Evolutionary conservation across 2,113 vertebrate species (phyloP).

Genomic region (Syngnathus scovelli): DNA sequence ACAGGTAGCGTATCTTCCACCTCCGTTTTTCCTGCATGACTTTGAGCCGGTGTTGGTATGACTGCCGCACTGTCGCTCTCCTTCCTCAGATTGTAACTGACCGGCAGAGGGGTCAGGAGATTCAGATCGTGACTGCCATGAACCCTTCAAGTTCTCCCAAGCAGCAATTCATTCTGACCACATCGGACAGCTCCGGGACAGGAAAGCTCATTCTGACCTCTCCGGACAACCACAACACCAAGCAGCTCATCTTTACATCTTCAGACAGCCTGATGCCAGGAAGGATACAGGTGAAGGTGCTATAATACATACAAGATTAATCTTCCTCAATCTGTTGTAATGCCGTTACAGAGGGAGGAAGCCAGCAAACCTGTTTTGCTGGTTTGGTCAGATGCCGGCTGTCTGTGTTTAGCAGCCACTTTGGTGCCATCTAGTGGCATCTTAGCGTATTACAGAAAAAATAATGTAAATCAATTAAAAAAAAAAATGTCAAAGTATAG

Average conservation of each 20-base stretch:
- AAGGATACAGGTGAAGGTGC: conserved; percentile 83
- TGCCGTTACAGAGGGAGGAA: no score
- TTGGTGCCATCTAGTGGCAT: no score
- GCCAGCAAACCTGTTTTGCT: no score
- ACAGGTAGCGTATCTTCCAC: conserved; percentile 76
- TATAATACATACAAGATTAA: background rate
- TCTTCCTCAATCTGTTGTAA: no score
- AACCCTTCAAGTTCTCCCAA: conserved; percentile 83
- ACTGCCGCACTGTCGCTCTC: conserved; percentile 5
- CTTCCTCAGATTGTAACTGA: conserved; percentile 88
- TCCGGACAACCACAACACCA: conserved; percentile 82
- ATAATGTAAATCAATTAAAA: no score
- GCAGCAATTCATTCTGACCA: conserved; percentile 93
- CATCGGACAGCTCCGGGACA: conserved; percentile 84
- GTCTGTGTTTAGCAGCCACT: no score
- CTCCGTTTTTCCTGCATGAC: background rate
- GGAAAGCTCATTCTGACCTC: conserved; percentile 93
- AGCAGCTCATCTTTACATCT: conserved; percentile 94
- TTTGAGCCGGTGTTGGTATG: background rate
- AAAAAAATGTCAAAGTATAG: no score
- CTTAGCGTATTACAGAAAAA: no score
- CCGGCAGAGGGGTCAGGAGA: conserved; percentile 95
- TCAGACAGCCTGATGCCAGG: conserved; percentile 89
- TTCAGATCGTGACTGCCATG: conserved; percentile 93
- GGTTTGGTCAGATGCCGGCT: no score